A percentile compares a stretch with the other conserved stretches of the same genome.
Conservation (phyloP, 2,113 vertebrate species). For the Mesembrinibis cayennensis region DNA sequence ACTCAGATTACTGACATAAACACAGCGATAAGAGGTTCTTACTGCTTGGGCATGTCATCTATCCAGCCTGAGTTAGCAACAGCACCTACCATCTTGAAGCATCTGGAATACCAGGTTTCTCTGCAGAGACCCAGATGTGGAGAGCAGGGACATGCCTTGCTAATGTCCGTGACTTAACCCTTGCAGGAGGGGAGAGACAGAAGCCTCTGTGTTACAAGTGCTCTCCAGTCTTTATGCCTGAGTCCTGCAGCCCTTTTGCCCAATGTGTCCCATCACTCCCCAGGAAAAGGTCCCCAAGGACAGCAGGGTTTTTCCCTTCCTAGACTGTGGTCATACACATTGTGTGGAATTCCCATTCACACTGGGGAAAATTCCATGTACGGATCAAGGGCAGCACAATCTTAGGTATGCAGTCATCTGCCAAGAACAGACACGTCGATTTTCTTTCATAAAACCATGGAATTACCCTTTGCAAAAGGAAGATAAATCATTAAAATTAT, state of each 20-base stretch:
- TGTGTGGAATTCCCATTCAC: neutral
- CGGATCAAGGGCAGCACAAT: neutral
- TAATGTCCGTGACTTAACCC: neutral
- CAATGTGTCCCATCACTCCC: neutral
- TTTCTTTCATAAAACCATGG: constrained; percentile 27
- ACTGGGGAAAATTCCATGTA: neutral
- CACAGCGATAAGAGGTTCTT: neutral
- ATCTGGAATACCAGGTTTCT: neutral
- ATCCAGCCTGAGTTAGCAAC: neutral
- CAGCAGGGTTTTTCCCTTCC: neutral
- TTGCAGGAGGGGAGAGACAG: neutral
- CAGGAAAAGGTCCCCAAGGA: neutral
- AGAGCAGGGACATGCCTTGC: neutral
- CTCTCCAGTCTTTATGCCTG: neutral
- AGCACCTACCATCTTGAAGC: neutral
- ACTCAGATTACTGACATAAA: neutral
- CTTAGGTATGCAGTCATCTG: constrained; percentile 11
- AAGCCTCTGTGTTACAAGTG: neutral
- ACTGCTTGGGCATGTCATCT: neutral
- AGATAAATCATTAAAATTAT: constrained; percentile 60
- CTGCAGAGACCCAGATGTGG: neutral
- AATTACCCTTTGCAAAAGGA: constrained; percentile 2
- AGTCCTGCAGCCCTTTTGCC: neutral
- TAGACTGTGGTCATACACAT: neutral
- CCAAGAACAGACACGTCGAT: neutral